phyloP scores from a whole-genome alignment of 2,888 invertebrate genomes.

The Dynastes maya region DNA sequence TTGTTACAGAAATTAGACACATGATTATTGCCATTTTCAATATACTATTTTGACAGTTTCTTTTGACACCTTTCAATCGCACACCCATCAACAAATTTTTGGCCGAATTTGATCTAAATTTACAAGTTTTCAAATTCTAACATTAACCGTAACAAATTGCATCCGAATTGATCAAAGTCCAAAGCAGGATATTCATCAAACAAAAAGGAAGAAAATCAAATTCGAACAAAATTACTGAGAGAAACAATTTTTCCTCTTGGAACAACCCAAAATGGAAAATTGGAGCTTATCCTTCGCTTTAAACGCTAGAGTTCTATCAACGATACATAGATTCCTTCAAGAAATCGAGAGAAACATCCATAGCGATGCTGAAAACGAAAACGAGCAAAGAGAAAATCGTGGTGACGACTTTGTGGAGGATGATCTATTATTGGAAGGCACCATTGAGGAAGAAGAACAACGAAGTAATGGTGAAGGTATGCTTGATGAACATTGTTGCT shows the following conservation, averaged over 20 bases:
- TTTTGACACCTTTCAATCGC: slow-evolving; percentile 7
- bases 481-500: not conserved
- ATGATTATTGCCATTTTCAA: no score
- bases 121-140: not conserved
- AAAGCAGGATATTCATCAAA: no score
- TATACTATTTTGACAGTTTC: not conserved
- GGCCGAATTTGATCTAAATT: slow-evolving; percentile 4
- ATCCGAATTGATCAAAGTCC: no score
- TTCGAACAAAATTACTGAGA: no score
- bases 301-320: slow-evolving; percentile 29
- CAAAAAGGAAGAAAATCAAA: no score
- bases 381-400: slow-evolving; percentile 11
- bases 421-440: slow-evolving; percentile 24
- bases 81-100: not conserved
- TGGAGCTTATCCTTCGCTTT: slow-evolving; percentile 28
- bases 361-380: slow-evolving; percentile 1
- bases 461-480: slow-evolving; percentile 39
- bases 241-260: no score
- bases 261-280: slow-evolving; percentile 5
- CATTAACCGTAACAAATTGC: not conserved
- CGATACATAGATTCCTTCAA: slow-evolving; percentile 42
- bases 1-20: no score
- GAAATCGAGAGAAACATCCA: slow-evolving; percentile 9
- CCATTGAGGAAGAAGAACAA: slow-evolving; percentile 16
- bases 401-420: slow-evolving; percentile 38